These are phyloP conservation scores for Ophiodon elongatus DNA, from an alignment of 2,113 vertebrate species.

Conservation along the genomic window DNA sequence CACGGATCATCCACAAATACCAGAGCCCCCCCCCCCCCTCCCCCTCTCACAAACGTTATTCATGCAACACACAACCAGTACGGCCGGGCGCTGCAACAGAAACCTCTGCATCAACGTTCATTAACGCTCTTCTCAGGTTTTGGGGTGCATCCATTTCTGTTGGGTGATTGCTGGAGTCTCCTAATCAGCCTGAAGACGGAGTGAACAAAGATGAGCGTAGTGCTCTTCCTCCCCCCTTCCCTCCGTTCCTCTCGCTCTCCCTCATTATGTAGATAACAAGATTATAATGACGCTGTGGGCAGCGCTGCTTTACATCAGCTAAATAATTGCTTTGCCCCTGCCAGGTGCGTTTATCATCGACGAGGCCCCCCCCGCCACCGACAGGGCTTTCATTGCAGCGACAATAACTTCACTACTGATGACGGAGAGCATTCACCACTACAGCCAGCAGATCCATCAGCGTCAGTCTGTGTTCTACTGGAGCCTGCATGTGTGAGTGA, in stretches of 20 bases:
- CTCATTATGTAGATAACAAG: constrained; percentile 9
- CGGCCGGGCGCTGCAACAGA: no score
- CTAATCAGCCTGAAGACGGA: neutral
- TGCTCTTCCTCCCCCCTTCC: neutral
- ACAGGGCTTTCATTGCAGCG: constrained; percentile 7
- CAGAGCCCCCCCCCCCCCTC: no score
- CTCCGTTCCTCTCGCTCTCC: no score
- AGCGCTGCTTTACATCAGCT: constrained; percentile 20
- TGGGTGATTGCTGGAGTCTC: neutral
- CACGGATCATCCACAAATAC: no score
- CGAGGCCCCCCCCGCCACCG: neutral
- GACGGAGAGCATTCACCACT: constrained; percentile 3
- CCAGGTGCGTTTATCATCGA: constrained; percentile 22
- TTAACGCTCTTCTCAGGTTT: neutral
- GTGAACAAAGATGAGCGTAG: neutral
- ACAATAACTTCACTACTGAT: constrained; percentile 33
- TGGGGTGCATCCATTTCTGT: neutral
- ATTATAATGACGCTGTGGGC: constrained; percentile 2
- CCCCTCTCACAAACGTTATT: no score
- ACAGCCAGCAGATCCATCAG: constrained; percentile 14
- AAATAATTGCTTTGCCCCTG: constrained; percentile 50
- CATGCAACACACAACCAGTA: no score
- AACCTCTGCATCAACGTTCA: neutral
- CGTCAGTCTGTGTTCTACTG: constrained; percentile 29
- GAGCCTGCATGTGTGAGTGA: constrained; percentile 15